Percentiles rank a stretch among this genome's conserved stretches.
Conservation (phyloP, 2,797 vertebrate genomes). For the Caiman crocodilus region DNA sequence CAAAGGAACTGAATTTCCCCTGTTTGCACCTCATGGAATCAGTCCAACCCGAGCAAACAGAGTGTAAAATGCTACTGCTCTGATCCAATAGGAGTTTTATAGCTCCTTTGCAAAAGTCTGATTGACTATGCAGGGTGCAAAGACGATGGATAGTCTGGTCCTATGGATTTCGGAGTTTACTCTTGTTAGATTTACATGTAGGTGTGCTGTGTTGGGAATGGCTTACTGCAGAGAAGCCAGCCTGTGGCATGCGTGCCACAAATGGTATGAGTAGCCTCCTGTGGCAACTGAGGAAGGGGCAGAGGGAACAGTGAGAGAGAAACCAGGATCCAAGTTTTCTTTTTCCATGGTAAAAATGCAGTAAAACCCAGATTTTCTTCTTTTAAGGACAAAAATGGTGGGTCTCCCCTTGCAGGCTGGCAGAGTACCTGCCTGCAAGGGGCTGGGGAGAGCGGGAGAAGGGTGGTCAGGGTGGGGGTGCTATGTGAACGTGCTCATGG, state of each 20-base stretch:
- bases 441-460: too few species aligned
- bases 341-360: too few species aligned
- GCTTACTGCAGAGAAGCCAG: not conserved
- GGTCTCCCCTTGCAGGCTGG: too few species aligned
- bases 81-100: fast-evolving
- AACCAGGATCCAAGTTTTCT: too few species aligned
- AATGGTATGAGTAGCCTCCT: too few species aligned
- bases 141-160: not conserved
- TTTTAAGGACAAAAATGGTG: too few species aligned
- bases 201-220: fast-evolving
- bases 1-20: not conserved
- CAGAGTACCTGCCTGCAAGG: too few species aligned
- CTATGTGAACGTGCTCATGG: too few species aligned
- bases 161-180: not conserved
- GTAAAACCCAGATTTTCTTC: too few species aligned
- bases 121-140: not conserved
- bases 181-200: not conserved
- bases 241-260: not conserved
- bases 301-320: too few species aligned
- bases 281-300: not conserved
- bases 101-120: fast-evolving
- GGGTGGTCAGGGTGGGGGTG: too few species aligned
- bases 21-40: fast-evolving
- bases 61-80: not conserved
- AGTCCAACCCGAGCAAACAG: fast-evolving